Conservation (phyloP, 2,113 vertebrate genomes). For the Hippocampus barbouri region DNA sequence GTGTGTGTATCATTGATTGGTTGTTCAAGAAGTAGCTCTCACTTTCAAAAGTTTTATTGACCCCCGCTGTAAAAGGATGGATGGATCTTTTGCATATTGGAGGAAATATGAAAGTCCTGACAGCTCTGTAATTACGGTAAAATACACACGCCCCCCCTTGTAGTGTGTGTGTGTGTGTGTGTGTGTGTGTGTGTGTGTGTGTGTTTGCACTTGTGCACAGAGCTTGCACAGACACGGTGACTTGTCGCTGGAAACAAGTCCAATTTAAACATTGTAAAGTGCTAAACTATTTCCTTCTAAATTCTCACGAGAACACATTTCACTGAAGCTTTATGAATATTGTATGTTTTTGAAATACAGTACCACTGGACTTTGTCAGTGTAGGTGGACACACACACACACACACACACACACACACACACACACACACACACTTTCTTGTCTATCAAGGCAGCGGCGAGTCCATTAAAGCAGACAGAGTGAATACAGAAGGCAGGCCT, state of each 20-base stretch:
- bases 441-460: conserved; percentile 43
- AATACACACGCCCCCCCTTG: not conserved
- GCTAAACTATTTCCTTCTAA: not conserved
- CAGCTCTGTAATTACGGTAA: not conserved
- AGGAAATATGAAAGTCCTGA: not conserved
- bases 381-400: not conserved
- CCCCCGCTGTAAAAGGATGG: not conserved
- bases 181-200: not conserved
- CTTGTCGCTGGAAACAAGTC: not conserved
- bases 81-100: not conserved
- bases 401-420: conserved; percentile 1
- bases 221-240: not conserved
- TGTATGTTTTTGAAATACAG: not conserved
- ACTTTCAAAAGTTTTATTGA: too few relatives aligned
- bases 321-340: not conserved
- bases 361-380: not conserved
- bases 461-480: conserved; percentile 53
- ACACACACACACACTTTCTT: conserved; percentile 1
- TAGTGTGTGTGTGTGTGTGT: not conserved
- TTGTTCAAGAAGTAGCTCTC: too few relatives aligned
- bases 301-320: not conserved
- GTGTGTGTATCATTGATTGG: too few relatives aligned
- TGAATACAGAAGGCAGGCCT: conserved; percentile 45
- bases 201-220: not conserved
- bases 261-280: conserved; percentile 1